Conservation (phyloP, 2,113 vertebrate species). For the Tyto alba region DNA sequence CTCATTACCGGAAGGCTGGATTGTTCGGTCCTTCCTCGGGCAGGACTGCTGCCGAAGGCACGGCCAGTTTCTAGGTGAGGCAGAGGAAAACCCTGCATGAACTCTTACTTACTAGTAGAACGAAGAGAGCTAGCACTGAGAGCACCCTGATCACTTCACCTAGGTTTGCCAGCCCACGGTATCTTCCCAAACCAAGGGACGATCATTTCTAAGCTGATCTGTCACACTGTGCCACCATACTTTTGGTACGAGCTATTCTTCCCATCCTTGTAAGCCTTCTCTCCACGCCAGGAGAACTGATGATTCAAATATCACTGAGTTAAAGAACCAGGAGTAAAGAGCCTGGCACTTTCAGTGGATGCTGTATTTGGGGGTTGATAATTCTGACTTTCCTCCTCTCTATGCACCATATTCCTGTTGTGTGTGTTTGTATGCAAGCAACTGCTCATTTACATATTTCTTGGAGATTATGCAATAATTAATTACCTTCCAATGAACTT, state of each 20-base stretch:
- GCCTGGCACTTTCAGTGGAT: background rate
- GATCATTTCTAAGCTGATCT: too few species aligned
- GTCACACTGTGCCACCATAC: accelerated
- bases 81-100: background rate
- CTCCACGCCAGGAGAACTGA: background rate
- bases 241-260: background rate
- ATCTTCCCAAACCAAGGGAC: background rate
- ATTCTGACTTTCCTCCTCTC: background rate
- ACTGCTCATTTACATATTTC: background rate
- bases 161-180: background rate
- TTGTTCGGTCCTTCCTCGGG: background rate
- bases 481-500: background rate
- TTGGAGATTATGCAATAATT: background rate
- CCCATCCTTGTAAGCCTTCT: background rate
- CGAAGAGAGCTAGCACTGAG: background rate
- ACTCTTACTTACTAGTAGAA: background rate
- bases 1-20: background rate
- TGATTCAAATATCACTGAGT: accelerated
- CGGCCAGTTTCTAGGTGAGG: background rate
- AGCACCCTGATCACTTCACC: accelerated
- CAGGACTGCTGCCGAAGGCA: background rate
- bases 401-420: background rate
- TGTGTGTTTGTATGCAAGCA: background rate
- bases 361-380: background rate
- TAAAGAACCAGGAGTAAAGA: background rate